Percentiles rank a stretch among this genome's conserved stretches.
phyloP scores from a whole-genome alignment of 2,888 invertebrate genomes.

The Andrena chrysosceles region DNA sequence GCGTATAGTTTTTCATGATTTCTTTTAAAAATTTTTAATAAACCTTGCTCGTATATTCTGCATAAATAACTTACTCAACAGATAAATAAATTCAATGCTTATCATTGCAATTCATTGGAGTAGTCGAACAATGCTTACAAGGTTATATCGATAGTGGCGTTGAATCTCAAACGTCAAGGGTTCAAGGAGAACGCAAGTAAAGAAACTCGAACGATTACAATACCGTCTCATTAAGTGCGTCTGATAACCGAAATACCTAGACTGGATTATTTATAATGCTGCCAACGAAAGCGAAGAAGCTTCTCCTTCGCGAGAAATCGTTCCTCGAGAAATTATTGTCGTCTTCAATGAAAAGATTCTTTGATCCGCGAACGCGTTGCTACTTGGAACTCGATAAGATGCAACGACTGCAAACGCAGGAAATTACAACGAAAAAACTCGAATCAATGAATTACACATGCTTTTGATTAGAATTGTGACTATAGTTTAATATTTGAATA shows the following conservation, averaged over 20 bases:
- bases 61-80: background rate
- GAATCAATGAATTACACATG: slow-evolving; percentile 27
- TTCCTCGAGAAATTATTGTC: slow-evolving; percentile 32
- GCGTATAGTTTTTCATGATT: no score
- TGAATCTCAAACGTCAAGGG: background rate
- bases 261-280: slow-evolving; percentile 16
- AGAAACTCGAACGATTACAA: background rate
- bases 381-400: slow-evolving; percentile 31
- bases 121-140: background rate
- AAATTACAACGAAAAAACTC: slow-evolving; percentile 22
- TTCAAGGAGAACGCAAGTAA: background rate
- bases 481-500: no score
- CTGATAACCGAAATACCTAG: background rate
- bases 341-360: slow-evolving; percentile 50
- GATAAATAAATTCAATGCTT: background rate
- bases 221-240: background rate
- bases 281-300: background rate
- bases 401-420: slow-evolving; percentile 34
- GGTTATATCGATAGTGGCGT: background rate
- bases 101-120: background rate
- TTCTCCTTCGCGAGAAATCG: background rate
- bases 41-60: no score
- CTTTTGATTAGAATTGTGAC: slow-evolving; percentile 1
- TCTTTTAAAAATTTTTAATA: no score
- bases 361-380: slow-evolving; percentile 32